These are phyloP conservation scores for Ameiurus melas DNA, from an alignment of 2,113 vertebrate genomes.

Conservation along the genomic window DNA sequence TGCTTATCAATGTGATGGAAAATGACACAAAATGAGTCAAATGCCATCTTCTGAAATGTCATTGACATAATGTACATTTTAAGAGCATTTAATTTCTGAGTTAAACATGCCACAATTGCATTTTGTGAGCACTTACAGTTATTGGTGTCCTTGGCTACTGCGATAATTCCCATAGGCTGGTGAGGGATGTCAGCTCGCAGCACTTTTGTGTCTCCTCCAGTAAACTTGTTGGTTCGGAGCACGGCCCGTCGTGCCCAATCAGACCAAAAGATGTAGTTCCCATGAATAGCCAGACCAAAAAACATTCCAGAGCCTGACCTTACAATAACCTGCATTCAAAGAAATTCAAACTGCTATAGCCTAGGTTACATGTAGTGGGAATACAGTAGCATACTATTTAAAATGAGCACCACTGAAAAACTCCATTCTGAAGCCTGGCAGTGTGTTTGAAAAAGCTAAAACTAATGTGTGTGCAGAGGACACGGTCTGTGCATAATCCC, in stretches of 20 bases:
- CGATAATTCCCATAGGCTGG: conserved; percentile 97
- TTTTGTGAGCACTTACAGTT: conserved; percentile 84
- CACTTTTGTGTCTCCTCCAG: conserved; percentile 89
- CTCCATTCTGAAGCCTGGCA: conserved; percentile 12
- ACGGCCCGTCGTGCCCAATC: conserved; percentile 92
- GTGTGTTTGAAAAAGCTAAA: conserved; percentile 32
- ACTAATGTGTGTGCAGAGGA: conserved; percentile 40
- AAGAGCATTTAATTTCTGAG: not conserved
- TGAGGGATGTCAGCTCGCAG: conserved; percentile 94
- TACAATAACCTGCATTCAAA: conserved; percentile 81
- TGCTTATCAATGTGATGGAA: too few species aligned
- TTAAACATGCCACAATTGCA: not conserved
- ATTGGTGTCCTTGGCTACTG: conserved; percentile 92
- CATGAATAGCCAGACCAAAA: conserved; percentile 90
- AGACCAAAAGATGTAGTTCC: conserved; percentile 97
- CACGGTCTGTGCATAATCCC: conserved; percentile 45
- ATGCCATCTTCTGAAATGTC: not conserved
- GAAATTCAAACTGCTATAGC: not conserved
- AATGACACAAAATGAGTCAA: not conserved
- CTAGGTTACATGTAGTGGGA: not conserved
- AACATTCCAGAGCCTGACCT: conserved; percentile 93
- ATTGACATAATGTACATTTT: not conserved
- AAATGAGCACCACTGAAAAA: conserved; percentile 2
- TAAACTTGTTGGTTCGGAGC: conserved; percentile 92
- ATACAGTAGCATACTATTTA: not conserved